A percentile compares a stretch with the other conserved stretches of the same genome.
Conservation (phyloP, 2,797 vertebrate genomes). For the Sebastiscus albofasciatus region DNA sequence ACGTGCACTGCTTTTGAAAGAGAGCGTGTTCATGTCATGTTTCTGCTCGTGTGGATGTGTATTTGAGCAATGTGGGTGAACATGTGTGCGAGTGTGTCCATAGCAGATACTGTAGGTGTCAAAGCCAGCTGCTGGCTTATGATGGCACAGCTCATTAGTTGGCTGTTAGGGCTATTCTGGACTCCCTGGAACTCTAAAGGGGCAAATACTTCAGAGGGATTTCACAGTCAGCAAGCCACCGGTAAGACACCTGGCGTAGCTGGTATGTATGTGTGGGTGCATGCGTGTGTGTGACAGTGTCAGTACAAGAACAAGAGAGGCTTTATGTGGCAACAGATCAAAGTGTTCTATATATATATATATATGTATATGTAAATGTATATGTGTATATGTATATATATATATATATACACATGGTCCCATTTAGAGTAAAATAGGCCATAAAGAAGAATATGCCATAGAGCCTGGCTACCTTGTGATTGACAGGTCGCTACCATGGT, state of each 20-base stretch:
- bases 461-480: no score
- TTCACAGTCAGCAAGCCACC: constrained; percentile 34
- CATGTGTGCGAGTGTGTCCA: neutral
- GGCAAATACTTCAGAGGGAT: constrained; percentile 40
- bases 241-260: constrained; percentile 17
- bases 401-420: no score
- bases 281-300: neutral
- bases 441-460: no score
- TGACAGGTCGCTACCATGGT: no score
- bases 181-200: constrained; percentile 51
- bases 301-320: neutral
- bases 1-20: neutral
- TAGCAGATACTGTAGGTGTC: constrained; percentile 47
- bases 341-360: neutral
- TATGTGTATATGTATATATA: no score
- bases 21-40: neutral
- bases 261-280: neutral
- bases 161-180: constrained; percentile 57
- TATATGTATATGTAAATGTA: no score
- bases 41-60: neutral
- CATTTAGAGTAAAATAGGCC: no score
- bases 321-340: constrained; percentile 9
- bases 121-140: constrained; percentile 62
- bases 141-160: constrained; percentile 68
- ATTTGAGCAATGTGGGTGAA: neutral